Percentiles rank a stretch among this genome's conserved stretches.
phyloP scores from a whole-genome alignment of 1,140 invertebrate species.

The Psix sp. region DNA sequence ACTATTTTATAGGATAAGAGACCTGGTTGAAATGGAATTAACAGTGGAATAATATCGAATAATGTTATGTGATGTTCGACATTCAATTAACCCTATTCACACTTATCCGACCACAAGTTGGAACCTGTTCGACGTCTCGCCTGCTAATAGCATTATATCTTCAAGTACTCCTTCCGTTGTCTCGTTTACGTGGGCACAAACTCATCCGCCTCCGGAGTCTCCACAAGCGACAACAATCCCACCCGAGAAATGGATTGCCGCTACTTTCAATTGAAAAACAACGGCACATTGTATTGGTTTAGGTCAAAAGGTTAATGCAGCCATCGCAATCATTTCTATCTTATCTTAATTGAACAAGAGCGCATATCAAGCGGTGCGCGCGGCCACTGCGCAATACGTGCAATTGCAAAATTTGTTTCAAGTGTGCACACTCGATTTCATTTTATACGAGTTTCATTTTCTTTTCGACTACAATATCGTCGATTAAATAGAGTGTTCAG shows the following conservation, averaged over 20 bases:
- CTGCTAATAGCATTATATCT: conserved; percentile 67
- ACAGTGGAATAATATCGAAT: too few species aligned
- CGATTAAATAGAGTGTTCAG: too few species aligned
- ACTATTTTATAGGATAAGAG: too few species aligned
- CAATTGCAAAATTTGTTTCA: conserved; percentile 24
- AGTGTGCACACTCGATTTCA: too few species aligned
- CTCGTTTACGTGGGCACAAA: conserved; percentile 56
- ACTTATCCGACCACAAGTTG: conserved; percentile 32
- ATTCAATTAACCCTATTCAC: background rate
- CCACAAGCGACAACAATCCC: conserved; percentile 43
- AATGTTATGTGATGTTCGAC: too few species aligned
- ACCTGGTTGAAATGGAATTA: too few species aligned
- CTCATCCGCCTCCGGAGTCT: conserved; percentile 28
- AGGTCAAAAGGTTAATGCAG: conserved; percentile 49
- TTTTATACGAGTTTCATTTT: too few species aligned
- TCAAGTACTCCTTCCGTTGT: conserved; percentile 63
- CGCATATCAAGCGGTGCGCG: background rate
- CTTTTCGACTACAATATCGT: too few species aligned
- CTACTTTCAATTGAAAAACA: conserved; percentile 47
- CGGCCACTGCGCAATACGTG: background rate
- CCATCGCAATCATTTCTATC: conserved; percentile 46
- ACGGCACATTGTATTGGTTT: conserved; percentile 36
- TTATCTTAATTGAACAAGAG: conserved; percentile 43
- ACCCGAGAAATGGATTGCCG: conserved; percentile 41
- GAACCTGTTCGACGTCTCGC: conserved; percentile 64